Evolutionary conservation across 2,888 invertebrate genomes (phyloP), one percentile per base, ranked within the genome.

Genomic region (Alentia gelatinosa): DNA sequence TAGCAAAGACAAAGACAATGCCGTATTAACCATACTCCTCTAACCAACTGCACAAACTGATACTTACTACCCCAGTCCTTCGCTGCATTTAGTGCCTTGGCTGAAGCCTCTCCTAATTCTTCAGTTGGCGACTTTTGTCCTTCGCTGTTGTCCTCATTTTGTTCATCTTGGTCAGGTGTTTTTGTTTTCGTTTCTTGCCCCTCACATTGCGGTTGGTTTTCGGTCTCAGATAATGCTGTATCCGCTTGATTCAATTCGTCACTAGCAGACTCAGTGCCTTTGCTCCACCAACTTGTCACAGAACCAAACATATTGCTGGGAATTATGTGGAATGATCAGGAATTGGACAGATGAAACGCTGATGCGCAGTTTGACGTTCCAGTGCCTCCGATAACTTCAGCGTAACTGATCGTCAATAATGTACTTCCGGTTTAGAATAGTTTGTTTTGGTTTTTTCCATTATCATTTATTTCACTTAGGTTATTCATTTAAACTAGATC

Each of bases 31-130:
- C n/a, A n/a, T n/a, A n/a, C n/a, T n/a, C n/a, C n/a, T n/a, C n/a
- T n/a, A n/a, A n/a, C n/a, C n/a, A n/a, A n/a, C n/a, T n/a, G n/a
- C n/a, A n/a, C n/a, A n/a, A 26, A 50, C 37, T 63, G 5, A 79
- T 79, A 92, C 93, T 86, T 74, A 96, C 96, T 95, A 93, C 96
- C 96, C 95, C 95, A 96, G 93, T 95, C 95, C 91, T 95, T 95
- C 12, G 95, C 95, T 56, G 95, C 94, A 90, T 93, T 94, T 23
- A 95, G 92, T 0, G 95, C 95, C 92, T 95, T 95, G n/a, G 94
- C 93, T 42, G 95, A 95, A 63, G 94, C 94, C 90, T 96, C 96
- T 90, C 95, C 95, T 0, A 95, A 91, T 12, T 94, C 92, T 9
- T 91, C 56, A 56, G 91, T 79, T 3, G 68, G 47, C 4, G 86